Conservation (phyloP, 2,888 invertebrate genomes). For the Acheta domesticus region DNA sequence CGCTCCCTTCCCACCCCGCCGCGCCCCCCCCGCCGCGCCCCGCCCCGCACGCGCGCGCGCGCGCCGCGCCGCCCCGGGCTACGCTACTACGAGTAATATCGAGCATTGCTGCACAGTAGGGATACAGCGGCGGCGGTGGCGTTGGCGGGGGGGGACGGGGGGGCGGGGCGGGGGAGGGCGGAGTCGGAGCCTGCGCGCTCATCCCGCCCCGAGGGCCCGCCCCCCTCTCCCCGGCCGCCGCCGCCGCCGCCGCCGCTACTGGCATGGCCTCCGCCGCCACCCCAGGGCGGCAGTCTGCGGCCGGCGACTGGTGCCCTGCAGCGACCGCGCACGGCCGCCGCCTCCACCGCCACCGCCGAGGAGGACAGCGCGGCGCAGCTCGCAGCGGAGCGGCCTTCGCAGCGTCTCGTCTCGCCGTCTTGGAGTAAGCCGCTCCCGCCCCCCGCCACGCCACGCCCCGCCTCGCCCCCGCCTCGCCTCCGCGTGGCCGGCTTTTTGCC, state of each 20-base stretch:
- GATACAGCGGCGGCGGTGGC: not conserved
- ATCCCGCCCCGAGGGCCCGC: slow-evolving; percentile 12
- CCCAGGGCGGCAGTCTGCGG: slow-evolving; percentile 10
- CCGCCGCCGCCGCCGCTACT: slow-evolving; percentile 18
- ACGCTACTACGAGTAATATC: slow-evolving; percentile 9
- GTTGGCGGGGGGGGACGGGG: not conserved
- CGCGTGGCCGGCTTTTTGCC: no score
- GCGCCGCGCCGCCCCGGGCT: not conserved
- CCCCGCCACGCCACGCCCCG: no score
- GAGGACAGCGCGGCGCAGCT: no score
- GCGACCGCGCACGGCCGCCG: not conserved
- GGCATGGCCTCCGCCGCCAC: slow-evolving; percentile 20
- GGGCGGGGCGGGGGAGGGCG: no score
- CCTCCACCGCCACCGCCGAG: not conserved
- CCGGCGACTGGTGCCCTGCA: not conserved
- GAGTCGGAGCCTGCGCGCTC: not conserved
- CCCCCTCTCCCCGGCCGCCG: not conserved
- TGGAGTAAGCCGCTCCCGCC: no score
- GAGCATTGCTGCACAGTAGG: slow-evolving; percentile 18
- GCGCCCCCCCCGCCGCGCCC: not conserved
- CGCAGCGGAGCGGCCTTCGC: no score
- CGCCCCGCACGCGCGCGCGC: no score
- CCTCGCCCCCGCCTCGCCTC: no score
- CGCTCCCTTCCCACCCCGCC: not conserved
- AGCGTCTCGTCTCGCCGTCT: no score